Conservation (phyloP, 2,113 vertebrate genomes). For the Fulmarus glacialis region DNA sequence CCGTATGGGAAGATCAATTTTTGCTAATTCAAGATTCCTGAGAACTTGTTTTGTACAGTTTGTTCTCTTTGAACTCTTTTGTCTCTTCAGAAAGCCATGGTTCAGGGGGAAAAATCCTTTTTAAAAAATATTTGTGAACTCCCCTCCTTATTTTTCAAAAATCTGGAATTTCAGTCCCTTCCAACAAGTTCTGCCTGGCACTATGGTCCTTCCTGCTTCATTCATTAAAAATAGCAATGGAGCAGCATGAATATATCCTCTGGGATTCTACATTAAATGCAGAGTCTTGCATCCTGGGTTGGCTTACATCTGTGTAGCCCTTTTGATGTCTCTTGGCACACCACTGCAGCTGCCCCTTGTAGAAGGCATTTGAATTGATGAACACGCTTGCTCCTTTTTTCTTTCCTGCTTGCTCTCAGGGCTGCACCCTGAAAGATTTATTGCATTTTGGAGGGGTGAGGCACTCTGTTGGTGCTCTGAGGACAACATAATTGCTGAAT, state of each 20-base stretch:
- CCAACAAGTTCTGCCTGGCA: neutral
- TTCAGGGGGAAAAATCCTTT: neutral
- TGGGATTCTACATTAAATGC: slow-evolving; percentile 45
- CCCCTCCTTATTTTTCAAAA: neutral
- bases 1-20: neutral
- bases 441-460: neutral
- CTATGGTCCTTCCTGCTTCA: neutral
- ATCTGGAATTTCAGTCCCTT: neutral
- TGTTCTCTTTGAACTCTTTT: neutral
- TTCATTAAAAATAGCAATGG: slow-evolving; percentile 55
- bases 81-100: neutral
- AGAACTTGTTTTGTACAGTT: neutral
- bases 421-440: slow-evolving; percentile 31
- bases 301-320: slow-evolving; percentile 19
- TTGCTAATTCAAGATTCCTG: neutral
- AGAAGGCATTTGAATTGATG: slow-evolving; percentile 40
- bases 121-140: neutral
- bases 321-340: slow-evolving; percentile 42
- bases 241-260: slow-evolving; percentile 12
- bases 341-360: neutral
- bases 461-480: neutral
- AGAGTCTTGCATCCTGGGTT: neutral
- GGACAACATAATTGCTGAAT: slow-evolving; percentile 23
- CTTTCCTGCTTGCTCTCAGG: neutral
- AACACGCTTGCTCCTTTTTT: neutral